Evolutionary conservation across 2,113 vertebrate species (phyloP).

Genomic region (Megaleporinus macrocephalus): DNA sequence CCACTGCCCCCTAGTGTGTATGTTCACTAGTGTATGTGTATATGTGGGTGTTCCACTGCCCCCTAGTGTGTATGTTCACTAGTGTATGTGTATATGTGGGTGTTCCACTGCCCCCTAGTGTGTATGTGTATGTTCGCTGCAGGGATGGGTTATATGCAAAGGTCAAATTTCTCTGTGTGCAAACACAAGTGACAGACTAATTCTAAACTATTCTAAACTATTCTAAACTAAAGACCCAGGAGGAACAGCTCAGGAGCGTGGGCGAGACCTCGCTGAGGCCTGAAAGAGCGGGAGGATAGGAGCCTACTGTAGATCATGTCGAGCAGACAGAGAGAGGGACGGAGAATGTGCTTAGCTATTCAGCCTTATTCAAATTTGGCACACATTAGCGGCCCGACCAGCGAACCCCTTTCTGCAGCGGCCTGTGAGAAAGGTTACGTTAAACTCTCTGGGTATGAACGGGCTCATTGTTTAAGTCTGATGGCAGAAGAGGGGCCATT

Average conservation of each 20-base stretch:
- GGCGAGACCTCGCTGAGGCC: neutral
- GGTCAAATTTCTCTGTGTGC: too few relatives aligned
- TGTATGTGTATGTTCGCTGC: too few relatives aligned
- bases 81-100: too few relatives aligned
- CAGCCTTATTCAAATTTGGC: constrained; percentile 33
- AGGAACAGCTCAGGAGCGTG: neutral
- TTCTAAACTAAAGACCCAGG: neutral
- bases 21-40: too few relatives aligned
- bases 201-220: too few relatives aligned
- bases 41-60: too few relatives aligned
- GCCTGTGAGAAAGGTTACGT: constrained; percentile 39
- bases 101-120: too few relatives aligned
- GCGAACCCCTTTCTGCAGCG: constrained; percentile 17
- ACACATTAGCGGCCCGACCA: constrained; percentile 12
- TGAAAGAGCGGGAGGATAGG: neutral
- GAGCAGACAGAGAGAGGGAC: neutral
- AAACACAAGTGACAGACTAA: too few relatives aligned
- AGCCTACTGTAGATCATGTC: constrained; percentile 4
- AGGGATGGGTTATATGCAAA: too few relatives aligned
- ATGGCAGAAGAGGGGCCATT: constrained; percentile 18
- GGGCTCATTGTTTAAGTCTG: constrained; percentile 8
- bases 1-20: too few relatives aligned
- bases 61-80: too few relatives aligned
- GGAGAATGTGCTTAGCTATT: constrained; percentile 9
- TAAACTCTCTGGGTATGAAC: constrained; percentile 25